A percentile compares a stretch with the other conserved stretches of the same genome.
Evolutionary conservation across 2,113 vertebrate genomes (phyloP).

Genomic region (Notarius lentiginosus): DNA sequence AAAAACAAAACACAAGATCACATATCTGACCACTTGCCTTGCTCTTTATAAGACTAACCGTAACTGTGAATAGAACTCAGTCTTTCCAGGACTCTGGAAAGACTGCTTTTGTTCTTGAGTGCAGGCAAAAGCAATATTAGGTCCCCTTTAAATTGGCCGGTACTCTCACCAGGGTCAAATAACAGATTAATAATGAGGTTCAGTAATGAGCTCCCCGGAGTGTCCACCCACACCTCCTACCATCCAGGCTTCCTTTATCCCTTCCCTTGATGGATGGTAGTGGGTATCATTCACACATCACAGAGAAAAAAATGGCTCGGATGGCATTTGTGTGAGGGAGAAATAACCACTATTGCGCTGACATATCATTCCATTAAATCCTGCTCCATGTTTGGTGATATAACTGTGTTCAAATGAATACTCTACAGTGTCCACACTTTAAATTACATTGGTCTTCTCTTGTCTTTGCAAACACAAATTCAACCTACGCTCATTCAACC

Average conservation of each 20-base stretch:
- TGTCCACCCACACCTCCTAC: slow-evolving; percentile 63
- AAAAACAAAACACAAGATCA: slow-evolving; percentile 12
- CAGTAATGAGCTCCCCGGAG: slow-evolving; percentile 79
- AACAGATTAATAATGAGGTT: slow-evolving; percentile 76
- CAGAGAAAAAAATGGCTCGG: slow-evolving; percentile 68
- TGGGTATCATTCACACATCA: slow-evolving; percentile 73
- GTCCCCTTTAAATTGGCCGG: slow-evolving; percentile 69
- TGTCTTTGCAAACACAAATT: background rate
- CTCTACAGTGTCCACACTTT: background rate
- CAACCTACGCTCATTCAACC: slow-evolving; percentile 8
- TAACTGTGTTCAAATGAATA: slow-evolving; percentile 12
- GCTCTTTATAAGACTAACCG: slow-evolving; percentile 29
- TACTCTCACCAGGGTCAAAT: slow-evolving; percentile 75
- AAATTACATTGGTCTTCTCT: slow-evolving; percentile 12
- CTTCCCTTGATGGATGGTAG: slow-evolving; percentile 70
- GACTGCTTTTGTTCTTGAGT: slow-evolving; percentile 67
- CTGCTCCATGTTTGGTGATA: background rate
- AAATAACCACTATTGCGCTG: slow-evolving; percentile 66
- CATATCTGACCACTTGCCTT: slow-evolving; percentile 33
- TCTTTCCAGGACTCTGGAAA: slow-evolving; percentile 49
- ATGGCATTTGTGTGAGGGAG: slow-evolving; percentile 72
- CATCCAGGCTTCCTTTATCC: slow-evolving; percentile 64
- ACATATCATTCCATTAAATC: slow-evolving; percentile 63
- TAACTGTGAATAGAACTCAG: slow-evolving; percentile 36
- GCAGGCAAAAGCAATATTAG: slow-evolving; percentile 66